phyloP scores from a whole-genome alignment of 2,113 vertebrate species.

The Charina bottae region DNA sequence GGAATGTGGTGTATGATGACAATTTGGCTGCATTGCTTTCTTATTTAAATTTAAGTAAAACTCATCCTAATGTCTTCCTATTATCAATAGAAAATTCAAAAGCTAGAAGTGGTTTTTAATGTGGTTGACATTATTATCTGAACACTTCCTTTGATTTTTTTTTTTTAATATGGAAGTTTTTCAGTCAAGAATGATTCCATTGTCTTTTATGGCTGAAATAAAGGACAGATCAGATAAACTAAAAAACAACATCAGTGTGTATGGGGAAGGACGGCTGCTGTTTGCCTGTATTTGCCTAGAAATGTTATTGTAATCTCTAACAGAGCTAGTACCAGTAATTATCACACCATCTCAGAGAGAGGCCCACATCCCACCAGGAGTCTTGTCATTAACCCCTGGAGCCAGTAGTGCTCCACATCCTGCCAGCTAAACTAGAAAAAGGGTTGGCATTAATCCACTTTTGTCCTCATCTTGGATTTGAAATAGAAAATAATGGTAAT shows the following conservation, averaged over 20 bases:
- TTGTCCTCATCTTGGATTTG: not conserved
- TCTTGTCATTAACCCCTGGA: not conserved
- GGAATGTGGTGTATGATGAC: not conserved
- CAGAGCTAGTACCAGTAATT: not conserved
- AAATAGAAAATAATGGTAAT: not conserved
- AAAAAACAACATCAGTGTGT: not conserved
- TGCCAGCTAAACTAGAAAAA: not conserved
- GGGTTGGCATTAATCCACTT: not conserved
- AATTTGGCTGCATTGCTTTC: not conserved
- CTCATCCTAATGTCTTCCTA: not conserved
- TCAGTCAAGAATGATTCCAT: not conserved
- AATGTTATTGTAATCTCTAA: not conserved
- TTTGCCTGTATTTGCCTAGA: not conserved
- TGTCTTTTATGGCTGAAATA: not conserved
- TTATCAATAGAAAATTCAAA: constrained; percentile 1
- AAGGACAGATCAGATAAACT: not conserved
- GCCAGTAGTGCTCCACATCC: not conserved
- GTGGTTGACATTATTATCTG: not conserved
- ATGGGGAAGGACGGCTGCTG: not conserved
- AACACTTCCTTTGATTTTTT: not conserved
- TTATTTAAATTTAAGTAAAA: not conserved
- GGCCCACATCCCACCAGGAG: not conserved
- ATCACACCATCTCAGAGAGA: not conserved
- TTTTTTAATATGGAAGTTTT: not conserved
- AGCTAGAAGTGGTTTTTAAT: not conserved